Percentiles rank a stretch among this genome's conserved stretches.
phyloP scores from a whole-genome alignment of 2,797 vertebrate genomes.

The Pristis pectinata region DNA sequence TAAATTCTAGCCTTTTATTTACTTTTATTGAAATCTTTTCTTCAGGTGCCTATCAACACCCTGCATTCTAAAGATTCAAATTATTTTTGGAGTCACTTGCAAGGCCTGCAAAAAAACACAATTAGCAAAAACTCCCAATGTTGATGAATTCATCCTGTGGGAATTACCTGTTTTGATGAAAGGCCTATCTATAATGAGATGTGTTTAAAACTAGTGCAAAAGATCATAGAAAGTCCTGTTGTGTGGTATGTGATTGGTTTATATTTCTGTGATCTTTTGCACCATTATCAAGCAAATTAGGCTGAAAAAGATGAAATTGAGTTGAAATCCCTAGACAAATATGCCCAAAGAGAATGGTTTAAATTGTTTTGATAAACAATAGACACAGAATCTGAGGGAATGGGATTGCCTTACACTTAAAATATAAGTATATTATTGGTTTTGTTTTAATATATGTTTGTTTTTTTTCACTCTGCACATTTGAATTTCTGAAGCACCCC shows the following conservation, averaged over 20 bases:
- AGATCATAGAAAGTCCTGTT: background rate
- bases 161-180: too few relatives aligned
- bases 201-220: background rate
- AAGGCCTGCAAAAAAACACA: background rate
- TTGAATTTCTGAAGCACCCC: background rate
- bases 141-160: background rate
- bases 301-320: background rate
- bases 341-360: background rate
- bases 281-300: background rate
- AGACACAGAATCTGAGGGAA: background rate
- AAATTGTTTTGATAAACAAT: background rate
- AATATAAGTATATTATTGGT: background rate
- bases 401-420: background rate
- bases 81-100: background rate
- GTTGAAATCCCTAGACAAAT: background rate
- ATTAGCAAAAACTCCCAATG: background rate
- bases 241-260: too few relatives aligned
- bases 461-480: background rate
- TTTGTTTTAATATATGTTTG: background rate
- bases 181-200: too few relatives aligned
- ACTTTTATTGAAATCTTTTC: background rate
- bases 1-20: background rate
- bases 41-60: background rate
- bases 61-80: background rate
- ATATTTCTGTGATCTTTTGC: background rate